Evolutionary conservation across 1,140 invertebrate species (phyloP).

Genomic region (Tetragnatha versicolor): DNA sequence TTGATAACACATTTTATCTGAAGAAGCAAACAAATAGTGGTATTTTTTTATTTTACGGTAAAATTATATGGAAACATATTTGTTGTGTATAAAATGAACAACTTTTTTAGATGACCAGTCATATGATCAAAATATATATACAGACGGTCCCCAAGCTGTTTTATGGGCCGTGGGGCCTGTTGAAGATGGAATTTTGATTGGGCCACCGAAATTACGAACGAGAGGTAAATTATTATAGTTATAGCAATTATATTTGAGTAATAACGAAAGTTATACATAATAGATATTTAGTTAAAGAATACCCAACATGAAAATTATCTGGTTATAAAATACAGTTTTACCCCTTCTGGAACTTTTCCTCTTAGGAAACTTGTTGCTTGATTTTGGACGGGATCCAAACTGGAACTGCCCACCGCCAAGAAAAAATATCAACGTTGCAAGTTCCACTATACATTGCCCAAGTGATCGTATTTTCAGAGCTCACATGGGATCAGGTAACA

Average conservation of each 20-base stretch:
- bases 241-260: background rate
- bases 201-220: constrained; percentile 74
- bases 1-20: too few species aligned
- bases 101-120: constrained; percentile 51
- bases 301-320: too few species aligned
- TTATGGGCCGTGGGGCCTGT: constrained; percentile 90
- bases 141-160: constrained; percentile 80
- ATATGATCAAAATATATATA: constrained; percentile 69
- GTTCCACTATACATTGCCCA: constrained; percentile 54
- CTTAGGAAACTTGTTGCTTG: constrained; percentile 76
- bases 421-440: background rate
- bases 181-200: constrained; percentile 80
- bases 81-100: background rate
- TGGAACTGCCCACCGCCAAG: constrained; percentile 82
- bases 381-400: constrained; percentile 83
- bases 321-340: too few species aligned
- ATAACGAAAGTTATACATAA: too few species aligned
- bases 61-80: too few species aligned
- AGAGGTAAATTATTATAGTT: constrained; percentile 60
- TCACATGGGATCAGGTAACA: constrained; percentile 57
- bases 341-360: too few species aligned
- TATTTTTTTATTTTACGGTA: too few species aligned
- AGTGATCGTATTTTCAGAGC: constrained; percentile 57
- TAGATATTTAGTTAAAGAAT: background rate
- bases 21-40: too few species aligned